A percentile compares a stretch with the other conserved stretches of the same genome.
Evolutionary conservation across 2,888 invertebrate genomes (phyloP).

Genomic region (Chaetogeoica ovagalla): DNA sequence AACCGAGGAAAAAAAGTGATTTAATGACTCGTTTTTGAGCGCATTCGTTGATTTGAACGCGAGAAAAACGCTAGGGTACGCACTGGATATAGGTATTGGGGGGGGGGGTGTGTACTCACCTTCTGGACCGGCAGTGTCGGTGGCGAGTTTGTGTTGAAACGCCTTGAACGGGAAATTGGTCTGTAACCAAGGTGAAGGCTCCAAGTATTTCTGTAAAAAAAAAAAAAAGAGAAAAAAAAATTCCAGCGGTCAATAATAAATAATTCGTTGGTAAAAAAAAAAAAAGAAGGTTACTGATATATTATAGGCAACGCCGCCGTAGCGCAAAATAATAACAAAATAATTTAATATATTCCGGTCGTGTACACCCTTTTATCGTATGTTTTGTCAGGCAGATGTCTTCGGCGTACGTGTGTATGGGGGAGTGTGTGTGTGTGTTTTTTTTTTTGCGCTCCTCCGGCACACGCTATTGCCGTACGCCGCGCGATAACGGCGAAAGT

Average conservation of each 20-base stretch:
- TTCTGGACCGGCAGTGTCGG: constrained; percentile 51
- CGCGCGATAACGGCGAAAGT: constrained; percentile 30
- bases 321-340: not conserved
- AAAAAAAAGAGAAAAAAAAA: not conserved
- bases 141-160: constrained; percentile 49
- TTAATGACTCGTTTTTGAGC: no score
- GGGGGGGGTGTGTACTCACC: not conserved
- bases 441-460: constrained; percentile 14
- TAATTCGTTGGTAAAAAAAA: not conserved
- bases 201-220: constrained; percentile 32
- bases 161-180: constrained; percentile 46
- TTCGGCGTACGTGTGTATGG: constrained; percentile 37
- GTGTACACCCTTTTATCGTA: constrained; percentile 50
- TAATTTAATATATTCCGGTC: constrained; percentile 47
- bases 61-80: no score
- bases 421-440: not conserved
- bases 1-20: no score
- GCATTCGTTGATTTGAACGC: no score
- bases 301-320: not conserved
- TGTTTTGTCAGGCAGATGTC: constrained; percentile 52
- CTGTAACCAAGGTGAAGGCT: constrained; percentile 49
- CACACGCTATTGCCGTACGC: not conserved
- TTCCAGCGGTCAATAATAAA: not conserved
- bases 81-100: no score
- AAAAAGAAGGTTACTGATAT: not conserved